Base-by-base conservation (phyloP, 1,140 invertebrate genomes). In the Formica selysi region DNA sequence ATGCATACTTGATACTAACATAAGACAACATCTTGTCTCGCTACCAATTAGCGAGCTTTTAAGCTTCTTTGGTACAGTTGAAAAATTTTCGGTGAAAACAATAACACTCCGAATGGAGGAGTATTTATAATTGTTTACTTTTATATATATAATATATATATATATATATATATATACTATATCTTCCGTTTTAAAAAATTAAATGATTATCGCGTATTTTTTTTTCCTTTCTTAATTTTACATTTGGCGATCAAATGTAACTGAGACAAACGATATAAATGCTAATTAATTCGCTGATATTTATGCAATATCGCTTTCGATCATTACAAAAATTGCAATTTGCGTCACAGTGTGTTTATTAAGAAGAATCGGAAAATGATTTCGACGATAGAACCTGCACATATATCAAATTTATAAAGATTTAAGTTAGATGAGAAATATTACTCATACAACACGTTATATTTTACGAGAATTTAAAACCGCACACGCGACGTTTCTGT, bases 21-120 rank as follows among this genome's bases (percentile, higher is more conserved):
- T 22, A 41, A 64, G 32, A 19, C 22, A 44, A 59, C 73, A 44
- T 32, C 61, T 65, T 29, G 73, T 57, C n/a, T 26, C 26, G 22
- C 38, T 71, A 36, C 86, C 83, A 86, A 61, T 79, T 87, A 73
- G 86, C 86, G 13, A 41, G 13, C n/a, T 57, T 32, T 68, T 73
- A 86, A 87, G 65, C n/a, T 79, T 41, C 44, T 78, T 67, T 57
- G 68, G 19, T 64, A 54, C 64, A 26, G 44, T 3, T 64, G 19
- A 83, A 38, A 29, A 19, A 38, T 61, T 54, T 44, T 87, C 11
- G 76, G 51, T 68, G 70, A 76, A 76, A 84, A 13, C 41, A 51
- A 51, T 19, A 65, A 11, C 11, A 16, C 8, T 81, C 19, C 22
- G 54, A 83, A 74, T 83, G 26, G 19, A 44, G 8, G 7, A 7